Evolutionary conservation across 2,113 vertebrate species (phyloP), one percentile per base, ranked within the genome.

Genomic region (Nestor notabilis): DNA sequence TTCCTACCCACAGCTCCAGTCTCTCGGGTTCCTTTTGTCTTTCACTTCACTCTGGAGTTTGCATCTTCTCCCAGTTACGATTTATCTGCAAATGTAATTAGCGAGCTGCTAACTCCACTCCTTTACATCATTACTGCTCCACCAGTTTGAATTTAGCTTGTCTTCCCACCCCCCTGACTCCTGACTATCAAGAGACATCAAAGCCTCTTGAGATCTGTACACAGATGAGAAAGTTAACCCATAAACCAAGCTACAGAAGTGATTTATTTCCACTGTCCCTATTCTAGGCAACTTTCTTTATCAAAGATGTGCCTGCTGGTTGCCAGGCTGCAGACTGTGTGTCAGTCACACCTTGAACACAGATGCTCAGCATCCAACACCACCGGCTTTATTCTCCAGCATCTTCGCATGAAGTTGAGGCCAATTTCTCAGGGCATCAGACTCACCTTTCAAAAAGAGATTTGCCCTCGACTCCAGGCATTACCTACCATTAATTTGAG

Each of bases 311-410:
- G 5, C 56, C 89, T 13, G 43, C 74, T 13, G 37, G 75, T 94
- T 95, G 90, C 92, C 88, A 93, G 95, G 82, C 76, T 94, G 90
- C 83, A 78, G 70, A 6, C 44, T 49, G 83, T 31, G 47, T 33
- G 61, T 52, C 83, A 72, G 39, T 58, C 29, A 55, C 65, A 84
- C 65, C 77, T 28, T 3, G 17, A 89, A 63, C 49, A 21, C 0
- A 4, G 69, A 81, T 33, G 49, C 43, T 65, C 69, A 35, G 68
- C 93, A 90, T 5, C 90, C 91, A 61, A 7, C 74, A 39, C n/a
- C 71, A 66, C 4, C 68, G 43, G 49, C 41, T 83, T 43, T 4
- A 8, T 20, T 43, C 39, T 55, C 60, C 74, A 74, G 71, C 35
- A 20, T 10, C 79, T 53, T 11, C 20, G 13, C 53, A 46, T 10